Conservation (phyloP, 2,888 invertebrate genomes). For the Stegana nigrithorax region DNA sequence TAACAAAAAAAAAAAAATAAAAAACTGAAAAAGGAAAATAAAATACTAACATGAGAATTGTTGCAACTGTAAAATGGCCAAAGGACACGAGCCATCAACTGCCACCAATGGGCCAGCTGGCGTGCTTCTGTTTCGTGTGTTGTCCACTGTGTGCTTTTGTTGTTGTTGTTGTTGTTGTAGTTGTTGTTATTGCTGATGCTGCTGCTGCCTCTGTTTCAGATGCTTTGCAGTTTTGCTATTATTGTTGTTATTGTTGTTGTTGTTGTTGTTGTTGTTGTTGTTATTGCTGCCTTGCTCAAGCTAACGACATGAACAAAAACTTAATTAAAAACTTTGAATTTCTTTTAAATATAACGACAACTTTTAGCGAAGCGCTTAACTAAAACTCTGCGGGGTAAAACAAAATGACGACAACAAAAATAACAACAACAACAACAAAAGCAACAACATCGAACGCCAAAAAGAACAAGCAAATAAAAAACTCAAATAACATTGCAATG, state of each 20-base stretch:
- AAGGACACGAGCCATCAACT: conserved; percentile 14
- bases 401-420: not conserved
- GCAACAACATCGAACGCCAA: not conserved
- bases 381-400: conserved; percentile 19
- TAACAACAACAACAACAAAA: not conserved
- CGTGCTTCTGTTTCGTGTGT: not conserved
- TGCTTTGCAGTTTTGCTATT: no score
- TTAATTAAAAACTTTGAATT: conserved; percentile 57
- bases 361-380: conserved; percentile 19
- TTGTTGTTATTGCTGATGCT: not conserved
- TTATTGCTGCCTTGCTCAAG: conserved; percentile 22
- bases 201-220: not conserved
- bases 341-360: conserved; percentile 37
- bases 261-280: conserved; percentile 32
- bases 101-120: conserved; percentile 11
- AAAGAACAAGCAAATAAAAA: not conserved
- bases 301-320: conserved; percentile 52
- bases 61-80: conserved; percentile 6
- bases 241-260: not conserved
- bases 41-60: not conserved
- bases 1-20: not conserved
- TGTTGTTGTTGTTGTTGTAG: not conserved
- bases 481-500: not conserved
- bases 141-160: not conserved
- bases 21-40: not conserved